Evolutionary conservation across 2,113 vertebrate species (phyloP).

Genomic region (Symphodus melops): DNA sequence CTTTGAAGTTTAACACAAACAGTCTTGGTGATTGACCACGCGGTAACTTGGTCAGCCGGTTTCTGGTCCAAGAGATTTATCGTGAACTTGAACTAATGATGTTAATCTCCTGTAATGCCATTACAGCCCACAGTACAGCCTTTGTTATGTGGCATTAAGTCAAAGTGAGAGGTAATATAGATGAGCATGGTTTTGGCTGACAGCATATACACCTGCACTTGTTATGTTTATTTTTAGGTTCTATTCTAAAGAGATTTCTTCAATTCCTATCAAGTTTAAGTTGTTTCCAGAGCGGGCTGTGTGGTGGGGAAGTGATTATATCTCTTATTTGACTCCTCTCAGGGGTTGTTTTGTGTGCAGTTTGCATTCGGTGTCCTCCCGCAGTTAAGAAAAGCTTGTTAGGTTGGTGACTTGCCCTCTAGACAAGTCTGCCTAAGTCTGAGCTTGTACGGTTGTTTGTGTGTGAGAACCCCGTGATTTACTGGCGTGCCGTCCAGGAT

Average conservation of each 20-base stretch:
- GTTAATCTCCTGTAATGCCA: constrained; percentile 66
- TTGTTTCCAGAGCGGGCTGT: too few species aligned
- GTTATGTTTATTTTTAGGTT: background rate
- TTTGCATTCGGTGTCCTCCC: too few species aligned
- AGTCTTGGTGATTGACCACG: constrained; percentile 9
- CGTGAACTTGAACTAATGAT: constrained; percentile 53
- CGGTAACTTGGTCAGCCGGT: constrained; percentile 37
- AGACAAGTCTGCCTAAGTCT: too few species aligned
- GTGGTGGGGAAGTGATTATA: too few species aligned
- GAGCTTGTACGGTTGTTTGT: too few species aligned
- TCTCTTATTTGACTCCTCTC: too few species aligned
- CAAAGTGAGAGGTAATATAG: constrained; percentile 45
- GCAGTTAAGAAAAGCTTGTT: too few species aligned
- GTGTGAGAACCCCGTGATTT: too few species aligned
- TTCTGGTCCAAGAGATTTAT: constrained; percentile 33
- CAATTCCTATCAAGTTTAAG: too few species aligned
- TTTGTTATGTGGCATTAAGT: constrained; percentile 51
- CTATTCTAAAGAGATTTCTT: background rate
- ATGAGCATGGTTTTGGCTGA: constrained; percentile 10
- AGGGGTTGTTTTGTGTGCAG: too few species aligned
- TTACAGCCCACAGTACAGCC: constrained; percentile 34
- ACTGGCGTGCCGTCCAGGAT: too few species aligned
- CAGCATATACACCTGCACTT: constrained; percentile 8
- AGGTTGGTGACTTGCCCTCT: too few species aligned
- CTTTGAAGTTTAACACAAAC: constrained; percentile 59